Evolutionary conservation across 2,797 vertebrate species (phyloP).

Genomic region (Pseudochromis fuscus): DNA sequence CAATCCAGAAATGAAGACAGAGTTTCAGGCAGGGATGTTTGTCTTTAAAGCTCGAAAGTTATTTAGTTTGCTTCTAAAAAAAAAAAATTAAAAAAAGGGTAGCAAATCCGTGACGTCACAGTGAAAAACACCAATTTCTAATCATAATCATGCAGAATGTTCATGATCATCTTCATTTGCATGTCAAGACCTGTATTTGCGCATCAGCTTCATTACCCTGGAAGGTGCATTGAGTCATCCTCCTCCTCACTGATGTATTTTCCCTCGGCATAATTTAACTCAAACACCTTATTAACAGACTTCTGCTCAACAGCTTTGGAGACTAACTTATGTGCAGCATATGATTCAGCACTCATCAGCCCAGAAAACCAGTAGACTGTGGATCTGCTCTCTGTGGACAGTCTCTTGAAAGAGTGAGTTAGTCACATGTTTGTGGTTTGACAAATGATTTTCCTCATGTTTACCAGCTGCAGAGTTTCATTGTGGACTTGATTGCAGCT

Average conservation of each 20-base stretch:
- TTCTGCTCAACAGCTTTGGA: conserved; percentile 45
- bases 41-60: conserved; percentile 6
- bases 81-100: conserved; percentile 24
- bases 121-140: conserved; percentile 37
- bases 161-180: conserved; percentile 65
- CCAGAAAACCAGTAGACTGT: conserved; percentile 39
- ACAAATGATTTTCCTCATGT: conserved; percentile 29
- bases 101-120: conserved; percentile 33
- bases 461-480: conserved; percentile 40
- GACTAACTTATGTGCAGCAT: conserved; percentile 29
- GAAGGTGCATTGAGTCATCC: conserved; percentile 74
- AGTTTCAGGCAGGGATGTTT: conserved; percentile 13
- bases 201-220: conserved; percentile 58
- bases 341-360: conserved; percentile 61
- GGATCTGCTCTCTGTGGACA: conserved; percentile 30
- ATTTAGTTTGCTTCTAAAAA: conserved; percentile 33
- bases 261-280: conserved; percentile 59
- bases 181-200: conserved; percentile 59
- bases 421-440: conserved; percentile 40
- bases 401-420: conserved; percentile 39
- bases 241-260: conserved; percentile 67
- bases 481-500: conserved; percentile 25
- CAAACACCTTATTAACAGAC: conserved; percentile 66
- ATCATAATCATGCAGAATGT: conserved; percentile 45
- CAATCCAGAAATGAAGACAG: conserved; percentile 26